Evolutionary conservation across 2,888 invertebrate genomes (phyloP).

Genomic region (Axea sp.): DNA sequence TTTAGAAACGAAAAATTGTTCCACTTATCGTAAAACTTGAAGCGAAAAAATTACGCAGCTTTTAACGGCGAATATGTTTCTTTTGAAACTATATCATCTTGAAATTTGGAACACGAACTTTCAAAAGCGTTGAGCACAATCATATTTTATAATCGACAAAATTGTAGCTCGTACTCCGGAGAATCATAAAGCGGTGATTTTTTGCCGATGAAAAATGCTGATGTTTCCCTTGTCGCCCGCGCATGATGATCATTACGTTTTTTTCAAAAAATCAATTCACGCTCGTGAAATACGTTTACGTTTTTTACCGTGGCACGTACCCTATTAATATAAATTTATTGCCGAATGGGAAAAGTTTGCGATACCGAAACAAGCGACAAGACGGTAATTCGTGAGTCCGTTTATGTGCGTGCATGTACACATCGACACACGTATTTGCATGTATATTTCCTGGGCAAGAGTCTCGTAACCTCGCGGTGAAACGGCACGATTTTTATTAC

Average conservation of each 20-base stretch:
- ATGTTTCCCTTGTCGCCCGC: conserved; percentile 30
- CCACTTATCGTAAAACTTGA: conserved; percentile 2
- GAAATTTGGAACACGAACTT: conserved; percentile 27
- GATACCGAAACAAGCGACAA: conserved; percentile 28
- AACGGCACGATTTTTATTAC: conserved; percentile 33
- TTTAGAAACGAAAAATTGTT: too few species aligned
- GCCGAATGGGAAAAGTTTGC: conserved; percentile 7
- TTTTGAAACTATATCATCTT: conserved; percentile 29
- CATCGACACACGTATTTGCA: background rate
- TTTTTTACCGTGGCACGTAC: conserved; percentile 17
- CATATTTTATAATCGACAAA: conserved; percentile 41
- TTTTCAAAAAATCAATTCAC: conserved; percentile 16
- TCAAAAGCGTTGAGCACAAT: conserved; percentile 27
- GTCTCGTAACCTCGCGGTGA: conserved; percentile 1
- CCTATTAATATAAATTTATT: conserved; percentile 50
- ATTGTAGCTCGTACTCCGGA: conserved; percentile 7
- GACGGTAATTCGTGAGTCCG: background rate
- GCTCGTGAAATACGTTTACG: conserved; percentile 27
- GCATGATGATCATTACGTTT: background rate
- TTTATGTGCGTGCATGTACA: background rate
- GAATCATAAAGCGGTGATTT: conserved; percentile 16
- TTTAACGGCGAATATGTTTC: background rate
- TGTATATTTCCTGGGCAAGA: background rate
- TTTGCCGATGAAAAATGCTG: conserved; percentile 18
- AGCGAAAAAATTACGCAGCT: background rate